Evolutionary conservation across 2,113 vertebrate genomes (phyloP).

Genomic region (Pteruthius melanotis): DNA sequence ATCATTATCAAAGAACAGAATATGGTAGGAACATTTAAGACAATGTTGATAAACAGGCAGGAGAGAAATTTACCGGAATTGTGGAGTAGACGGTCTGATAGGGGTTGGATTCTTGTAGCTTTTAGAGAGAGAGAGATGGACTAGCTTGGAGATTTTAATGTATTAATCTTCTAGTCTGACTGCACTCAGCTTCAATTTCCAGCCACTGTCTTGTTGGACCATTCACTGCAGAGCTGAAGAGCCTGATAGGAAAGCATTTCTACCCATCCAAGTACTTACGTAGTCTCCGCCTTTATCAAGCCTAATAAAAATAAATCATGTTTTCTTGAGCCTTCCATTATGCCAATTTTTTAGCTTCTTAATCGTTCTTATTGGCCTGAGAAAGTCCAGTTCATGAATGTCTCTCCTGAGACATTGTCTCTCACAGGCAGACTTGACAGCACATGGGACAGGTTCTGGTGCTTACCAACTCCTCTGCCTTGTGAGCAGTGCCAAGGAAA

Average conservation of each 20-base stretch:
- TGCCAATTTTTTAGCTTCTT: not conserved
- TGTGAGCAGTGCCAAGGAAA: not conserved
- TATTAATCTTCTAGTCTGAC: not conserved
- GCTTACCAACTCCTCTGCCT: not conserved
- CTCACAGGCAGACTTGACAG: not conserved
- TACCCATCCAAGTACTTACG: not conserved
- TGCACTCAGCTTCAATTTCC: not conserved
- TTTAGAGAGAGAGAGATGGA: not conserved
- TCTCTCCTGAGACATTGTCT: not conserved
- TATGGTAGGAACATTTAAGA: not conserved
- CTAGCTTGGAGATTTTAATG: not conserved
- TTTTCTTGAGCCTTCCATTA: not conserved
- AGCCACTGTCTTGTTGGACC: not conserved
- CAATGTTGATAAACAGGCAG: not conserved
- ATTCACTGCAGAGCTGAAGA: not conserved
- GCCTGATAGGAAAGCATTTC: not conserved
- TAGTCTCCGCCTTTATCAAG: not conserved
- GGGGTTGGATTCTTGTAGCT: not conserved
- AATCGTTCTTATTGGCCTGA: not conserved
- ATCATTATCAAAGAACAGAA: not conserved
- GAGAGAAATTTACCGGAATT: not conserved
- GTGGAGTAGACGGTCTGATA: not conserved
- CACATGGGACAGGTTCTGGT: not conserved
- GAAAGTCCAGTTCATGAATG: not conserved
- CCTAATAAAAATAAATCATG: not conserved